phyloP scores from a whole-genome alignment of 2,797 vertebrate species.

The Amblyraja radiata region DNA sequence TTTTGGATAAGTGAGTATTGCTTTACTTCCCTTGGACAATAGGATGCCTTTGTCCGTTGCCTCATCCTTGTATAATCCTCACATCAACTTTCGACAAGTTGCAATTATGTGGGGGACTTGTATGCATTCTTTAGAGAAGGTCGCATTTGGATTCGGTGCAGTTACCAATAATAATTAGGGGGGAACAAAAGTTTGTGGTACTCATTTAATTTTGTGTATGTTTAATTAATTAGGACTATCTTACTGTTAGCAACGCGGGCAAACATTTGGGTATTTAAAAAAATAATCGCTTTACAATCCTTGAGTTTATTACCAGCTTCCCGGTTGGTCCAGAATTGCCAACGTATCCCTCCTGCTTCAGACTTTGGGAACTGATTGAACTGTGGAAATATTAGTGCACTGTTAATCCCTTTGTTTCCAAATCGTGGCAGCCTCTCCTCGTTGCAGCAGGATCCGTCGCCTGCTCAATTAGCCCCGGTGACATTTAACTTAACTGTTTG shows the following conservation, averaged over 20 bases:
- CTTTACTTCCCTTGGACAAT: background rate
- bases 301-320: constrained; percentile 44
- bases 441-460: background rate
- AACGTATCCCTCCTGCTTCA: constrained; percentile 39
- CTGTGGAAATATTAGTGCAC: constrained; percentile 51
- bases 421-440: constrained; percentile 43
- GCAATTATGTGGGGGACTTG: background rate
- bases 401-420: constrained; percentile 49
- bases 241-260: too few relatives aligned
- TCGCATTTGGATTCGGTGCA: background rate
- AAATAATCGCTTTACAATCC: background rate
- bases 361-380: constrained; percentile 45
- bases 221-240: too few relatives aligned
- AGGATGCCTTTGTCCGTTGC: background rate
- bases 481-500: constrained; percentile 41
- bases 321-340: constrained; percentile 53
- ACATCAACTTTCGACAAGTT: background rate
- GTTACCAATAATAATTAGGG: background rate
- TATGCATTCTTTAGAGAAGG: background rate
- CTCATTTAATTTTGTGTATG: background rate
- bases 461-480: background rate
- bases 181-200: background rate
- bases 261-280: too few relatives aligned
- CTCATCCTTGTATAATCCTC: background rate
- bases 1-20: constrained; percentile 90